Evolutionary conservation across 2,113 vertebrate species (phyloP), one percentile per base, ranked within the genome.

Genomic region (Cebidichthys violaceus): DNA sequence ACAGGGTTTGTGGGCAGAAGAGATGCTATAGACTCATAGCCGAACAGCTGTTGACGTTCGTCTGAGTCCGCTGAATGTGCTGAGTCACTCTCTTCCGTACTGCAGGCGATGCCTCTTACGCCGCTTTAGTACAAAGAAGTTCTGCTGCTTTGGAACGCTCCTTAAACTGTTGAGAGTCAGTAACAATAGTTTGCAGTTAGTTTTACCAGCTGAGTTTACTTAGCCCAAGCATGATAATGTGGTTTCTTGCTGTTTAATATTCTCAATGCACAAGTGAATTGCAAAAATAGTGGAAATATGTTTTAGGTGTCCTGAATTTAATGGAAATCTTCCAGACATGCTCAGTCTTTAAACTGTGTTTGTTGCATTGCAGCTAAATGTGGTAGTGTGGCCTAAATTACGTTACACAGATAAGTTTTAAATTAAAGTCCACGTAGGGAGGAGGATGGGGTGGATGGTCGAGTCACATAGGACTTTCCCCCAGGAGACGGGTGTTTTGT

Each of bases 11-110:
- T 64, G 71, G 79, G 62, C 75, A 77, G 78, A 20, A 50, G 80
- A 80, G 62, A 79, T 77, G 64, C 77, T 84, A 73, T 74, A 39
- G 47, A 88, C 52, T 83, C 74, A 17, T 50, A 70, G 67, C 60
- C 43, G n/a, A 86, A 57, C 90, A 92, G 79, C 90, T 90, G 93
- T 59, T 75, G 71, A 74, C 27, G 22, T 74, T 57, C 70, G 77
- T 86, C 82, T 77, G 45, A 41, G 64, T 31, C 67, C 69, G 41
- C 67, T 65, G 41, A 89, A 84, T 75, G 76, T 86, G 81, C 86
- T 83, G 76, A 85, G 60, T 88, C 90, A 81, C 29, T 45, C 14
- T 45, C 55, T 39, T 66, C 27, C 22, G 0, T 35, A 18, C 45
- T 54, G 45, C 61, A 68, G 11, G 61, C 24, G 0, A 73, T 78